These are phyloP conservation scores for Leucophenga varia DNA, from an alignment of 1,140 invertebrate genomes.

Conservation along the genomic window DNA sequence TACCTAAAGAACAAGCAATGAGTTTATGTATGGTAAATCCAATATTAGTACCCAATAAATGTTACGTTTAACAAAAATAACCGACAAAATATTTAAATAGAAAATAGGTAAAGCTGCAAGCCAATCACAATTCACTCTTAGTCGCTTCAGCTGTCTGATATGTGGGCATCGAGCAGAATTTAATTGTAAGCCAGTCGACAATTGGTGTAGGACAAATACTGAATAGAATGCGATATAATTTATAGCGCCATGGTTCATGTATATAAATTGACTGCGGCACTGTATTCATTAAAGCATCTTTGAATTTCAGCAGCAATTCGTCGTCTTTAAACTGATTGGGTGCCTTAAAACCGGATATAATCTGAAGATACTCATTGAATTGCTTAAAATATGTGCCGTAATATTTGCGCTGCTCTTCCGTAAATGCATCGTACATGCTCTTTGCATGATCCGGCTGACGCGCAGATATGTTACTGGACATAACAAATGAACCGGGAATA, in stretches of 20 bases:
- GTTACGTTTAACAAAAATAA: no score
- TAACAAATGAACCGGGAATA: slow-evolving; percentile 70
- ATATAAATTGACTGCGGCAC: slow-evolving; percentile 60
- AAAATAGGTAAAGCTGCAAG: no score
- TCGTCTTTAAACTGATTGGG: slow-evolving; percentile 57
- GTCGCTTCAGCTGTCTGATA: no score
- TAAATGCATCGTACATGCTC: slow-evolving; percentile 60
- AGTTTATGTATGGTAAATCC: no score
- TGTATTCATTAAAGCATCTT: slow-evolving; percentile 58
- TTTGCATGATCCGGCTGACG: slow-evolving; percentile 59
- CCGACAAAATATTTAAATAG: no score
- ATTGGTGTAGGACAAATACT: no score
- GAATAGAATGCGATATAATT: no score
- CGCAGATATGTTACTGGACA: slow-evolving; percentile 61
- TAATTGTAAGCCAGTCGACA: slow-evolving; percentile 60
- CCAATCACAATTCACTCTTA: no score
- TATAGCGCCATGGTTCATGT: slow-evolving; percentile 58
- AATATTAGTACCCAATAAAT: no score
- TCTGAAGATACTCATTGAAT: slow-evolving; percentile 60
- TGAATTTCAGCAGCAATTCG: slow-evolving; percentile 59
- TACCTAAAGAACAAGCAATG: no score
- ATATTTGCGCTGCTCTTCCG: slow-evolving; percentile 57
- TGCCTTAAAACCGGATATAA: slow-evolving; percentile 49
- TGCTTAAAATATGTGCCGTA: slow-evolving; percentile 63
- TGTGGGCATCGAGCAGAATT: slow-evolving; percentile 61